Conservation (phyloP, 2,113 vertebrate species). For the Lynx canadensis region DNA sequence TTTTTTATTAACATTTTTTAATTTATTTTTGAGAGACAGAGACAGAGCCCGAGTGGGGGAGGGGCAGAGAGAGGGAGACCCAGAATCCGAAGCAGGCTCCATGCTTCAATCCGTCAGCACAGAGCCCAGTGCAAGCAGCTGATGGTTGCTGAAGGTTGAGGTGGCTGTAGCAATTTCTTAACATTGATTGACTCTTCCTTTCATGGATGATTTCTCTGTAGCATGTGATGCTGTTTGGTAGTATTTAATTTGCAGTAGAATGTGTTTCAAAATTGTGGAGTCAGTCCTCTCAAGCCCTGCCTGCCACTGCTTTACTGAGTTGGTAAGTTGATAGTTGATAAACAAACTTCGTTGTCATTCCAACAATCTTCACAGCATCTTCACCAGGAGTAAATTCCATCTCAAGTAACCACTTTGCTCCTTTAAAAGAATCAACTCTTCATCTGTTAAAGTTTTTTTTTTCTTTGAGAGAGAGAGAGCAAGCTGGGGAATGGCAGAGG, state of each 20-base stretch:
- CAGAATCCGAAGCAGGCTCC: too few relatives aligned
- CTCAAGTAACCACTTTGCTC: neutral
- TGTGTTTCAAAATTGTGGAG: neutral
- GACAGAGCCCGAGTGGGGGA: too few relatives aligned
- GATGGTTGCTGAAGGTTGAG: neutral
- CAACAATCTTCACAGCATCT: neutral
- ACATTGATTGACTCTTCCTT: neutral
- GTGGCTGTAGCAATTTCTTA: neutral
- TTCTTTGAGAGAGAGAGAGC: too few relatives aligned
- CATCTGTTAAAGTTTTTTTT: neutral
- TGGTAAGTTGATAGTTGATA: neutral
- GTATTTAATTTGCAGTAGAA: neutral
- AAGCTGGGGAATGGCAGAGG: too few relatives aligned
- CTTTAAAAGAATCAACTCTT: neutral
- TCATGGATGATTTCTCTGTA: neutral
- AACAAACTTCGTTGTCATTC: neutral
- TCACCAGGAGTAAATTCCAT: neutral
- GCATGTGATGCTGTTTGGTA: neutral
- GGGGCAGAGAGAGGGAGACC: too few relatives aligned
- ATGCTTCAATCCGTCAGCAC: too few relatives aligned
- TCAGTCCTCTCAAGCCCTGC: neutral
- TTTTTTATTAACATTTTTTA: too few relatives aligned
- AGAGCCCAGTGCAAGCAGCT: neutral
- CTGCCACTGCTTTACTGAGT: neutral
- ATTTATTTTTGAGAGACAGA: too few relatives aligned